These are phyloP conservation scores for Drosophila pallidifrons DNA, from an alignment of 1,140 invertebrate genomes.

Conservation along the genomic window DNA sequence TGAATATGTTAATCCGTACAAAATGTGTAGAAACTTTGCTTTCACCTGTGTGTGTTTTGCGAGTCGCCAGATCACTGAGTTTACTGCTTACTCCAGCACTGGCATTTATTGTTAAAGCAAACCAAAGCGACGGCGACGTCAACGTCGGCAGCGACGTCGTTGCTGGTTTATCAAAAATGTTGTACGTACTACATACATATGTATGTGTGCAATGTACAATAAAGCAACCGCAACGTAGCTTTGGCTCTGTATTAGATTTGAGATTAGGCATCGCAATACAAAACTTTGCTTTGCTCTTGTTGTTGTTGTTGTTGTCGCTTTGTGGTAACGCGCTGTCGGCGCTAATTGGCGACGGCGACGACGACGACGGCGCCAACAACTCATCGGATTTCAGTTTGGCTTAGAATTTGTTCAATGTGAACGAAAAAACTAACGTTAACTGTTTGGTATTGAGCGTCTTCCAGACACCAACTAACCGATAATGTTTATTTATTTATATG, in stretches of 20 bases:
- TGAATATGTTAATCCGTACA: background rate
- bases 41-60: slow-evolving; percentile 32
- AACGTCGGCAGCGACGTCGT: slow-evolving; percentile 4
- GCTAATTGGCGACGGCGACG: slow-evolving; percentile 41
- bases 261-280: slow-evolving; percentile 35
- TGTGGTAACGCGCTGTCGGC: slow-evolving; percentile 39
- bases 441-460: slow-evolving; percentile 32
- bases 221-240: slow-evolving; percentile 39
- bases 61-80: slow-evolving; percentile 52
- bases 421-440: background rate
- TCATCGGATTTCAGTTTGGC: slow-evolving; percentile 43
- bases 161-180: slow-evolving; percentile 31
- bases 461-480: slow-evolving; percentile 25
- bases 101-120: slow-evolving; percentile 56
- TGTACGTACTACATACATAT: too few relatives aligned
- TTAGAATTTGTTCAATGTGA: slow-evolving; percentile 20
- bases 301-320: slow-evolving; percentile 27
- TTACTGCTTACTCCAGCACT: slow-evolving; percentile 22
- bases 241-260: slow-evolving; percentile 9
- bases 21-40: slow-evolving; percentile 6
- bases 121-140: slow-evolving; percentile 9
- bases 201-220: background rate
- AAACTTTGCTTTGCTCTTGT: slow-evolving; percentile 21
- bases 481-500: slow-evolving; percentile 19
- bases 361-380: slow-evolving; percentile 17